Conservation (phyloP, 2,113 vertebrate genomes). For the Oncorhynchus keta region DNA sequence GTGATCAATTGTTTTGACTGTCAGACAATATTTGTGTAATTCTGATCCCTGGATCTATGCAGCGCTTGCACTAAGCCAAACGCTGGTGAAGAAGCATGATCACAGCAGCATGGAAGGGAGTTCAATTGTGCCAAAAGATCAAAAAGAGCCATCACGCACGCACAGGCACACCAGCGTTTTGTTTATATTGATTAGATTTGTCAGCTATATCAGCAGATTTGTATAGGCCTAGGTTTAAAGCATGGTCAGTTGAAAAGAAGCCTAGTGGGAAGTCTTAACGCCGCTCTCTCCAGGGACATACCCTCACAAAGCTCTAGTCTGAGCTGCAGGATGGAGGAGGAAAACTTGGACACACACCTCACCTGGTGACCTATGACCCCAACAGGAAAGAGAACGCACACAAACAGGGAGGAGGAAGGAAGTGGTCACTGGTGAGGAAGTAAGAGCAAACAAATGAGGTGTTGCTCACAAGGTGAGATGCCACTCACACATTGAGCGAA, state of each 20-base stretch:
- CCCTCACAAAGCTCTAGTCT: constrained; percentile 40
- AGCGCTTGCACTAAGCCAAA: neutral
- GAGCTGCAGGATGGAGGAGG: constrained; percentile 21
- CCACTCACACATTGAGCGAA: neutral
- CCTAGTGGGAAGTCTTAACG: constrained; percentile 8
- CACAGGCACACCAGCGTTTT: too few species aligned
- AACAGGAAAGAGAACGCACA: constrained; percentile 52
- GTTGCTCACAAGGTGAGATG: neutral
- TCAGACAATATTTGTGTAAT: constrained; percentile 7
- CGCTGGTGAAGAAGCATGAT: too few species aligned
- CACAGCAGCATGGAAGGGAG: too few species aligned
- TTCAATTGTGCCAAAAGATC: too few species aligned
- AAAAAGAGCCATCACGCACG: too few species aligned
- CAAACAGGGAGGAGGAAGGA: constrained; percentile 17
- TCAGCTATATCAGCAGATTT: too few species aligned
- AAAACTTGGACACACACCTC: constrained; percentile 33
- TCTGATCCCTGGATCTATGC: constrained; percentile 27
- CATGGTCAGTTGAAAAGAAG: constrained; percentile 19
- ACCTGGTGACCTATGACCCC: constrained; percentile 55
- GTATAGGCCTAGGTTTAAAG: too few species aligned
- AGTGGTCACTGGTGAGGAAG: constrained; percentile 38
- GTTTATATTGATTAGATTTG: too few species aligned
- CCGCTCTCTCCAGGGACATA: constrained; percentile 42
- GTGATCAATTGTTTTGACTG: constrained; percentile 20
- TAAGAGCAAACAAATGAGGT: constrained; percentile 9